Evolutionary conservation across 2,797 vertebrate genomes (phyloP), one percentile per base, ranked within the genome.

Genomic region (Trematomus bernacchii): DNA sequence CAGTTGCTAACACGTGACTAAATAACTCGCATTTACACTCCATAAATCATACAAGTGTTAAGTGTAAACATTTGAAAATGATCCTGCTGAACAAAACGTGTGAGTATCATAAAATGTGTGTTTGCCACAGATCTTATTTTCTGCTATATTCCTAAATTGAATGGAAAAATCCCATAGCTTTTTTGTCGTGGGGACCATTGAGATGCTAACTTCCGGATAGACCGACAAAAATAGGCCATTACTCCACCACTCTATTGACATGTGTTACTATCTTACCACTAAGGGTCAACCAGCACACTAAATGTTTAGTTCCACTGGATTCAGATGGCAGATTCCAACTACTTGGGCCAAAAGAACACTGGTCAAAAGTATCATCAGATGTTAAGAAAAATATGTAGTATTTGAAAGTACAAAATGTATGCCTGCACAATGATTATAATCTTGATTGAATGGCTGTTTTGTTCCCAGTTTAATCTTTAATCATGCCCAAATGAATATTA

Each of bases 211-310:
- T 37, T 37, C 33, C 8, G 1, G 6, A 37, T 37, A 37, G 33
- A 37, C 6, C 2, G 33, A 37, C 33, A 37, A 37, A 37, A 37
- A 37, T 9, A 9, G 33, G 33, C 33, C 33, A 37, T 7, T 37
- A 9, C 7, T 37, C 33, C 33, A 9, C 33, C 33, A 37, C 33
- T 37, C 6, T 37, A 37, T 9, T 14, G 53, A 68, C 50, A 57
- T 16, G 3, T n/a, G 27, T 50, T 50, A 47, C 19, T 75, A 18
- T 33, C 62, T 53, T 11, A 71, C 40, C 51, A 42, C 30, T 8
- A 51, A 2, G 10, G 71, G 67, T 73, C 64, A 58, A 19, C 55
- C 21, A 46, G n/a, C 47, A 47, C 3, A 43, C 51, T 42, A 58
- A 53, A 58, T 50, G 11, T 11, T 57, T 2, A 23, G 8, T n/a